Base-by-base conservation (phyloP, 2,888 invertebrate species). In the Bombylius discolor region DNA sequence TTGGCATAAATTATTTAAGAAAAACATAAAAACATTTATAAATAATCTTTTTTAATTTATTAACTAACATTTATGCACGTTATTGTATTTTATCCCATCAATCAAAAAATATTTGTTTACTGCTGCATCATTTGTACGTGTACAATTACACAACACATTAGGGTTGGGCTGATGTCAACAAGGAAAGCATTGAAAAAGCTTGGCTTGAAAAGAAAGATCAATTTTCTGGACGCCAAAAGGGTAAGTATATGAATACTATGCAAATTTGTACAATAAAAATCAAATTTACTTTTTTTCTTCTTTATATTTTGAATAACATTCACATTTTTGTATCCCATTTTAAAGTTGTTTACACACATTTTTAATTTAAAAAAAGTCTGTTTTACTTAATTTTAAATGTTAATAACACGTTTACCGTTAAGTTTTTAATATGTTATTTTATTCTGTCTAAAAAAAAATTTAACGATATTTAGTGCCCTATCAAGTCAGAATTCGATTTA, bases 191-290 rank as follows among this genome's bases (percentile, higher is more conserved):
- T 71, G 93, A 94, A 80, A 91, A 90, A 79, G 79, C 80, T 71
- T 94, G 93, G 93, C 80, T 84, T 68, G 89, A 91, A 76, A 89
- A 85, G 77, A 81, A 85, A 77, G 85, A 87, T 66, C 89, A 89
- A 77, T 92, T 90, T 79, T 84, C 85, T 73, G 85, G 84, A 77
- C 89, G 93, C 74, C 89, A 89, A 78, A 89, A 89, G 83, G 79
- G 91, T 92, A 83, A 83, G 87, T 82, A 68, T 23, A 56, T 55
- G 59, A 52, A 52, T 56, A 60, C 23, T 23, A 23, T 23, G 2
- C 23, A 23, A 23, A 23, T 23, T 23, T 23, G 23, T 23, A 23
- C 23, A 23, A 23, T 23, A 23, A 23, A 23, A 23, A 23, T 23
- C 23, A 23, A 23, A 23, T 23, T 23, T 3, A 23, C 23, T 2